A percentile compares a stretch with the other conserved stretches of the same genome.
Evolutionary conservation across 2,888 invertebrate genomes (phyloP).

Genomic region (Falcaria lacertinaria): DNA sequence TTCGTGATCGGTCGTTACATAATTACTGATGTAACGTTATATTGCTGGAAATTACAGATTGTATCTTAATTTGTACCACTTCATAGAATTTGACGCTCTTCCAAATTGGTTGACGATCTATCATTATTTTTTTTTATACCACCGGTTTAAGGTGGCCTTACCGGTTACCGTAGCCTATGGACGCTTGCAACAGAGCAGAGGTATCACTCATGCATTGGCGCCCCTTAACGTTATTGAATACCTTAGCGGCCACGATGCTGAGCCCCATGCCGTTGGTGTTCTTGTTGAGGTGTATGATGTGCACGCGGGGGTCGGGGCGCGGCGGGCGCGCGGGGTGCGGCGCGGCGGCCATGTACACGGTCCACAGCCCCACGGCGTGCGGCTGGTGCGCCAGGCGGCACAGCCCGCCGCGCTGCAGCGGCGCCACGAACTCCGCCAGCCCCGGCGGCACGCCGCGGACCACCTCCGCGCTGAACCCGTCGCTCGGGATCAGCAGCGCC

Average conservation of each 20-base stretch:
- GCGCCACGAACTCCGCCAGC: constrained; percentile 91
- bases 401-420: constrained; percentile 90
- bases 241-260: constrained; percentile 98
- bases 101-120: too few relatives aligned
- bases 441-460: constrained; percentile 97
- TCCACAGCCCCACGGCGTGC: constrained; percentile 95
- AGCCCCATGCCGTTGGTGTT: constrained; percentile 98
- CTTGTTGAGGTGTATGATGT: constrained; percentile 94
- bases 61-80: too few relatives aligned
- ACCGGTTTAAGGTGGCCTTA: too few relatives aligned
- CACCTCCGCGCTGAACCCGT: constrained; percentile 98
- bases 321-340: constrained; percentile 78
- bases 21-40: too few relatives aligned
- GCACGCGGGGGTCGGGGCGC: constrained; percentile 84
- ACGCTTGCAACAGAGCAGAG: too few relatives aligned
- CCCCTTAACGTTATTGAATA: too few relatives aligned
- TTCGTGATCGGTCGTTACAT: not conserved
- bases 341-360: constrained; percentile 91
- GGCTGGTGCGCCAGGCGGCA: constrained; percentile 95
- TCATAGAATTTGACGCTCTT: too few relatives aligned
- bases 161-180: too few relatives aligned
- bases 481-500: constrained; percentile 96
- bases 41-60: too few relatives aligned
- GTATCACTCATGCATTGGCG: too few relatives aligned
- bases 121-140: too few relatives aligned